Percentiles rank a stretch among this genome's conserved stretches.
These are phyloP conservation scores for Sphenodon punctatus DNA, from an alignment of 2,797 vertebrate genomes.

Conservation along the genomic window DNA sequence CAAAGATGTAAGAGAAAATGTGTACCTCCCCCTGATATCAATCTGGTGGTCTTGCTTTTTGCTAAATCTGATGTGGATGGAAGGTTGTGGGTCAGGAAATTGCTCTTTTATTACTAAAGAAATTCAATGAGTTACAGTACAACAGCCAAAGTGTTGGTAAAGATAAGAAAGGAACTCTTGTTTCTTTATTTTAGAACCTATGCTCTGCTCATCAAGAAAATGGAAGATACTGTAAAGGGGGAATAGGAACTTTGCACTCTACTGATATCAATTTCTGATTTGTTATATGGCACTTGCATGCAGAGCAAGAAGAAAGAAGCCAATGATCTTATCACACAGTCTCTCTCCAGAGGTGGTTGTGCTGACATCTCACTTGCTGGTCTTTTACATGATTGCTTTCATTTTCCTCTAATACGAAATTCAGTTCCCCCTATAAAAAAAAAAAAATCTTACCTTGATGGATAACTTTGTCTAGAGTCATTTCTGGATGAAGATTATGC, in stretches of 20 bases:
- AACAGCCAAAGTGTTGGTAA: background rate
- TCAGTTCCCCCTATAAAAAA: background rate
- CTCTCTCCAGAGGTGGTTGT: too few species aligned
- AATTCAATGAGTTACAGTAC: too few species aligned
- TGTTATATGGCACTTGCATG: background rate
- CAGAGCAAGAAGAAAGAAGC: background rate
- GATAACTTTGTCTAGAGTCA: slow-evolving; percentile 77
- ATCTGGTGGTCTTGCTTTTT: too few species aligned
- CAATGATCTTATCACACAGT: background rate
- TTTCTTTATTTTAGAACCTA: too few species aligned
- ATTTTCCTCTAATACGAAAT: background rate
- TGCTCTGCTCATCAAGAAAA: too few species aligned
- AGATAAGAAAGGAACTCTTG: background rate
- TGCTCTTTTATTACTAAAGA: too few species aligned
- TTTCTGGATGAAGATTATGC: slow-evolving; percentile 85
- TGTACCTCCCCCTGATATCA: too few species aligned
- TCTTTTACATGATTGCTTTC: too few species aligned
- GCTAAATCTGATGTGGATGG: too few species aligned
- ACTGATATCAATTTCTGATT: background rate
- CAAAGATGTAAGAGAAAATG: too few species aligned
- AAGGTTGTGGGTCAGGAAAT: too few species aligned
- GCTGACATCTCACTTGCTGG: too few species aligned
- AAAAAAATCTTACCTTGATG: slow-evolving; percentile 69
- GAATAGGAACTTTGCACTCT: background rate
- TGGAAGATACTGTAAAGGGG: background rate